phyloP scores from a whole-genome alignment of 2,113 vertebrate genomes.

The Heptranchias perlo region DNA sequence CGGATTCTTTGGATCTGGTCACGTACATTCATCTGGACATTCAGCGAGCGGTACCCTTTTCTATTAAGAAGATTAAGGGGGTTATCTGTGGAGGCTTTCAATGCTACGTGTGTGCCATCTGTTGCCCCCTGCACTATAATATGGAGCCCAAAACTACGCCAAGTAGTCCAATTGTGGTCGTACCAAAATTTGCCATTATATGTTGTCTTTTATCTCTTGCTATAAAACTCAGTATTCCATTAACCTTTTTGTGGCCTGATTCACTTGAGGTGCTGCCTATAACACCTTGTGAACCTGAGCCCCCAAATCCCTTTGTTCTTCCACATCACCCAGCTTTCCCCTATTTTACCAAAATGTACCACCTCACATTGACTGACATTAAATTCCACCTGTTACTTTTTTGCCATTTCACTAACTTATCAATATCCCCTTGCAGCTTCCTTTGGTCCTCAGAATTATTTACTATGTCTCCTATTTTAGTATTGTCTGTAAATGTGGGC shows the following conservation, averaged over 20 bases:
- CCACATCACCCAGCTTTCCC: no score
- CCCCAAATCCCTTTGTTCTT: not conserved
- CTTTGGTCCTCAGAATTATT: no score
- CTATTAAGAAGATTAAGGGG: not conserved
- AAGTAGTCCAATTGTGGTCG: not conserved
- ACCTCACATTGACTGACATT: no score
- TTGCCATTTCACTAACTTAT: no score
- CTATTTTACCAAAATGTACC: no score
- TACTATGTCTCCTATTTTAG: no score
- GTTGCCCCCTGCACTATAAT: not conserved
- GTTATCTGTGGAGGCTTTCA: not conserved
- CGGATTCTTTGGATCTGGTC: no score
- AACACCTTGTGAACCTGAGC: not conserved
- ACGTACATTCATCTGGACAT: no score
- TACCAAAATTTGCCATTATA: not conserved
- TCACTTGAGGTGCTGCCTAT: not conserved
- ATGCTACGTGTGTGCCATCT: not conserved
- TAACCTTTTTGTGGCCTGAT: not conserved
- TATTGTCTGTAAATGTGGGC: no score
- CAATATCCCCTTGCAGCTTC: no score
- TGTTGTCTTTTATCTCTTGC: not conserved
- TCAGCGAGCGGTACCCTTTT: not conserved
- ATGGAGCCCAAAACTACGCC: not conserved
- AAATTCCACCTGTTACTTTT: no score
- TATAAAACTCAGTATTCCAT: not conserved